Evolutionary conservation across 2,888 invertebrate species (phyloP).

Genomic region (Cyclophora punctaria): DNA sequence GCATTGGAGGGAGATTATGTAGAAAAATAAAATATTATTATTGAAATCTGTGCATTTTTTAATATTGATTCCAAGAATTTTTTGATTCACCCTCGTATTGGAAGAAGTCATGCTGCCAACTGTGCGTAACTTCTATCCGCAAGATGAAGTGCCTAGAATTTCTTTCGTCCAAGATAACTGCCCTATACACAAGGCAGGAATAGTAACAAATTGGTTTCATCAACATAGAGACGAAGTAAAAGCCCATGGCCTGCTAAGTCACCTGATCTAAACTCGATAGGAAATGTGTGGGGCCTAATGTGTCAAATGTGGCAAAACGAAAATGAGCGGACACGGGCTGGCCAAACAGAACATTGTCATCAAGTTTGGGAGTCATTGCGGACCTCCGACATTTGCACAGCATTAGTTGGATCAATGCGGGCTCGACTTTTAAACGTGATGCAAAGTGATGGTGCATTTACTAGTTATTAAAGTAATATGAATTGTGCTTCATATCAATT

Average conservation of each 20-base stretch:
- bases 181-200: neutral
- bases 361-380: neutral
- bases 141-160: conserved; percentile 5
- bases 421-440: neutral
- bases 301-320: neutral
- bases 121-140: conserved; percentile 10
- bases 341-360: neutral
- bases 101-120: conserved; percentile 9
- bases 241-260: neutral
- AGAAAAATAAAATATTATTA: too few species aligned
- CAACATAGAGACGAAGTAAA: neutral
- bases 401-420: neutral
- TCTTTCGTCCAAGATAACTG: conserved; percentile 9
- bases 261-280: neutral
- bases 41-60: too few species aligned
- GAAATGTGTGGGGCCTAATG: neutral
- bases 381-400: neutral
- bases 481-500: too few species aligned
- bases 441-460: too few species aligned
- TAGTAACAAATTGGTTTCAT: neutral
- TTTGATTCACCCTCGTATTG: neutral
- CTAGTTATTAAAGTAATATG: too few species aligned
- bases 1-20: too few species aligned
- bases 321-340: neutral
- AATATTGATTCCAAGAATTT: too few species aligned